phyloP scores from a whole-genome alignment of 1,140 invertebrate genomes.

The Aleiodes sp. region DNA sequence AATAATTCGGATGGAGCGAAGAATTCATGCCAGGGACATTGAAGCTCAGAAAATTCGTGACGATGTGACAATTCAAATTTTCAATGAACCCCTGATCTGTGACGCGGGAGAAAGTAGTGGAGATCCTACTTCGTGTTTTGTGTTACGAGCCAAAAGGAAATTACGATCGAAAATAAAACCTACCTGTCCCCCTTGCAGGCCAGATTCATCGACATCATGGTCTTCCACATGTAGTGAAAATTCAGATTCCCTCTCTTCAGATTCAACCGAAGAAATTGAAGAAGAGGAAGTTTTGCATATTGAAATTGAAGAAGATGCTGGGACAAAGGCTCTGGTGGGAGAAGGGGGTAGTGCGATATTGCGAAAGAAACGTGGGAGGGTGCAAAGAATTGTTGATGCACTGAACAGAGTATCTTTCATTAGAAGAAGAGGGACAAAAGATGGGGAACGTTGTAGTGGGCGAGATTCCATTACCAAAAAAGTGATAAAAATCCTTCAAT shows the following conservation, averaged over 20 bases:
- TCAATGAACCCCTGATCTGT: conserved; percentile 43
- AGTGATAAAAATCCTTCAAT: conserved; percentile 37
- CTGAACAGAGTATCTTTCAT: conserved; percentile 45
- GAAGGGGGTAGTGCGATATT: conserved; percentile 18
- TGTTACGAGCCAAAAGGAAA: conserved; percentile 42
- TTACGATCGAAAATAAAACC: conserved; percentile 29
- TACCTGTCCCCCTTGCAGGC: conserved; percentile 19
- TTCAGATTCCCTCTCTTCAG: conserved; percentile 39
- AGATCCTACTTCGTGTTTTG: conserved; percentile 43
- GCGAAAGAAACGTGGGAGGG: conserved; percentile 35
- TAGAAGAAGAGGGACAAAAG: conserved; percentile 21
- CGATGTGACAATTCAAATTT: conserved; percentile 61
- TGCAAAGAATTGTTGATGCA: conserved; percentile 44
- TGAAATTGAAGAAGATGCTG: conserved; percentile 38
- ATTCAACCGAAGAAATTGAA: conserved; percentile 43
- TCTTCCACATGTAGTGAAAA: no score
- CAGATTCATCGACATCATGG: conserved; percentile 40
- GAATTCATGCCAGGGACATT: conserved; percentile 50
- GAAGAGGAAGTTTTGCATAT: conserved; percentile 48
- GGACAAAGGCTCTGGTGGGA: background rate
- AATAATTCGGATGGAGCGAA: conserved; percentile 20
- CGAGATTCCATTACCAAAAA: conserved; percentile 36
- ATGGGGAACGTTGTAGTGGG: background rate
- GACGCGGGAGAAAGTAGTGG: conserved; percentile 39
- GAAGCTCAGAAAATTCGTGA: conserved; percentile 58